Evolutionary conservation across 2,888 invertebrate genomes (phyloP).

Genomic region (Microctonus hyperodae): DNA sequence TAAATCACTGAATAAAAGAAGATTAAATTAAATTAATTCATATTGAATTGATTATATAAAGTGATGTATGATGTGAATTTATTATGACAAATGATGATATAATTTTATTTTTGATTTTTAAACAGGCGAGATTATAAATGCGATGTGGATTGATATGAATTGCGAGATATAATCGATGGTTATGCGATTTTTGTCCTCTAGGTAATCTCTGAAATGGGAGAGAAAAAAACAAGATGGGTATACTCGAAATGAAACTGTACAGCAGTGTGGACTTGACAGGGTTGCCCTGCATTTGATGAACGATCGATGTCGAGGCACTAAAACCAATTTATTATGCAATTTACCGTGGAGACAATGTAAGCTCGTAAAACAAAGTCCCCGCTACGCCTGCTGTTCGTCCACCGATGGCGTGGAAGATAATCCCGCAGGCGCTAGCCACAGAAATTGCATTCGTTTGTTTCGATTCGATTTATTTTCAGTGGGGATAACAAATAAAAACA

Average conservation of each 20-base stretch:
- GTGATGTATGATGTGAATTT: no score
- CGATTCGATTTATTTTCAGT: constrained; percentile 30
- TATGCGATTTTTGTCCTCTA: constrained; percentile 8
- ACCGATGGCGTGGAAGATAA: constrained; percentile 41
- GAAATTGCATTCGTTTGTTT: constrained; percentile 30
- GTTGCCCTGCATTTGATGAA: constrained; percentile 29
- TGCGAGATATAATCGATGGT: constrained; percentile 7
- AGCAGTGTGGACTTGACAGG: constrained; percentile 27
- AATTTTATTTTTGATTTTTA: background rate
- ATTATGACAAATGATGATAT: background rate
- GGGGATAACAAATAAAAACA: constrained; percentile 20
- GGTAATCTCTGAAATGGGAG: constrained; percentile 14
- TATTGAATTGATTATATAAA: no score
- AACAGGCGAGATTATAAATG: background rate
- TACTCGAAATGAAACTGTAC: constrained; percentile 14
- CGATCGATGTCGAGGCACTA: constrained; percentile 30
- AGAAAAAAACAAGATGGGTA: constrained; percentile 9
- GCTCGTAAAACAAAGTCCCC: constrained; percentile 43
- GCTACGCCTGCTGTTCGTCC: constrained; percentile 25
- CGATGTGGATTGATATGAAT: constrained; percentile 13
- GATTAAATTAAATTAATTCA: no score
- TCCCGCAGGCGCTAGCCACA: constrained; percentile 32
- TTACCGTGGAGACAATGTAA: constrained; percentile 39
- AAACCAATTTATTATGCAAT: constrained; percentile 39
- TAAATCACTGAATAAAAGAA: no score